Conservation (phyloP, 2,113 vertebrate genomes). For the Xiphias gladius region DNA sequence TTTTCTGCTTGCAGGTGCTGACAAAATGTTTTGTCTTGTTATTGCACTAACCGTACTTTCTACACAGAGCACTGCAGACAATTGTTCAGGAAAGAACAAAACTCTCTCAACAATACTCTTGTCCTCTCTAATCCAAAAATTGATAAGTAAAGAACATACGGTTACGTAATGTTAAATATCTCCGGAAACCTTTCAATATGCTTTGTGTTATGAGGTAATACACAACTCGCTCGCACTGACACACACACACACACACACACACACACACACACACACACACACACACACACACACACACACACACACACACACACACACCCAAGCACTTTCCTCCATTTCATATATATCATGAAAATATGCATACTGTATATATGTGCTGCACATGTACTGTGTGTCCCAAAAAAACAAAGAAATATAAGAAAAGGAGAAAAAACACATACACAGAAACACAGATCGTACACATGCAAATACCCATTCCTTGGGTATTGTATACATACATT, state of each 20-base stretch:
- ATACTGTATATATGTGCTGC: not conserved
- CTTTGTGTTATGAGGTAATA: not conserved
- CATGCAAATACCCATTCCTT: not conserved
- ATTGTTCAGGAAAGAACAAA: conserved; percentile 1
- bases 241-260: too few species aligned
- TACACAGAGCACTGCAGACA: not conserved
- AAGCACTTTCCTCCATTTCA: not conserved
- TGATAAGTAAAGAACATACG: not conserved
- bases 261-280: too few species aligned
- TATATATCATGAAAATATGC: not conserved
- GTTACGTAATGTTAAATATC: conserved; percentile 30
- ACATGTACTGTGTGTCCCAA: not conserved
- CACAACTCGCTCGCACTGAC: not conserved
- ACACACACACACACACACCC: too few species aligned
- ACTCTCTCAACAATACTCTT: not conserved
- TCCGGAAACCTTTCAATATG: not conserved
- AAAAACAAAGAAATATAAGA: not conserved
- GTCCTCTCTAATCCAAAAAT: not conserved
- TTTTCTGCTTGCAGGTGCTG: conserved; percentile 21
- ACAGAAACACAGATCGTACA: not conserved
- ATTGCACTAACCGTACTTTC: not conserved
- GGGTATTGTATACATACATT: not conserved
- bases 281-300: too few species aligned
- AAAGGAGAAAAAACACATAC: not conserved
- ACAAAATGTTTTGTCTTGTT: not conserved